These are phyloP conservation scores for Triplophysa tibetana DNA, from an alignment of 2,113 vertebrate species.

Conservation along the genomic window DNA sequence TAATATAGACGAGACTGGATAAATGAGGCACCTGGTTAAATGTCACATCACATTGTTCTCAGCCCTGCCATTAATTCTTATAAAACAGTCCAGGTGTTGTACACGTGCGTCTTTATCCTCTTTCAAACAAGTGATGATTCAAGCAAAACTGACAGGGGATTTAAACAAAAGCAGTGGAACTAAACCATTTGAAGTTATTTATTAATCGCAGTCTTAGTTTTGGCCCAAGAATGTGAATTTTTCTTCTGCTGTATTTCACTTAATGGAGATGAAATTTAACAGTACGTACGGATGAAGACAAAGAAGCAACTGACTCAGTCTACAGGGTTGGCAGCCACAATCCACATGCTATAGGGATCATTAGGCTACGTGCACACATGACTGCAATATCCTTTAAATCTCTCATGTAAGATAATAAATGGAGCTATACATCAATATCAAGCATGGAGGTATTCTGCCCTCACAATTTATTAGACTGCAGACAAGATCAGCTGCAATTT, in stretches of 20 bases:
- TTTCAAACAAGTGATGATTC: constrained; percentile 33
- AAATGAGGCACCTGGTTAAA: constrained; percentile 6
- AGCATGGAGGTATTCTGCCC: constrained; percentile 7
- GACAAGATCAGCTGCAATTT: constrained; percentile 17
- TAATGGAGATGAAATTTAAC: constrained; percentile 6
- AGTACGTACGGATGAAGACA: neutral
- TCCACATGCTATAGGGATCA: neutral
- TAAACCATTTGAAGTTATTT: constrained; percentile 13
- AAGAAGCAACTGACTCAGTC: neutral
- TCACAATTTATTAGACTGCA: constrained; percentile 10
- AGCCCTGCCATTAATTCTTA: constrained; percentile 22
- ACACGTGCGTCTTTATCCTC: constrained; percentile 45
- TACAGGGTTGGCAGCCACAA: neutral
- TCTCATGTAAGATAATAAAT: constrained; percentile 16
- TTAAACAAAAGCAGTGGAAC: neutral
- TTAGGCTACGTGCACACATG: neutral
- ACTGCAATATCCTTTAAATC: constrained; percentile 31
- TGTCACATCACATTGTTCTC: constrained; percentile 9
- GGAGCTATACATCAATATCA: neutral
- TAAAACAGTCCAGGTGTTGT: constrained; percentile 46
- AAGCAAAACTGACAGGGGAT: constrained; percentile 8
- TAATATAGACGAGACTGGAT: constrained; percentile 13
- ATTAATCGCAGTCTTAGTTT: neutral
- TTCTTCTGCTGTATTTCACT: neutral
- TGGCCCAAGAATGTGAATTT: constrained; percentile 11